Evolutionary conservation across 1,140 invertebrate species (phyloP), one percentile per base, ranked within the genome.

Genomic region (Trialeurodes vaporariorum): DNA sequence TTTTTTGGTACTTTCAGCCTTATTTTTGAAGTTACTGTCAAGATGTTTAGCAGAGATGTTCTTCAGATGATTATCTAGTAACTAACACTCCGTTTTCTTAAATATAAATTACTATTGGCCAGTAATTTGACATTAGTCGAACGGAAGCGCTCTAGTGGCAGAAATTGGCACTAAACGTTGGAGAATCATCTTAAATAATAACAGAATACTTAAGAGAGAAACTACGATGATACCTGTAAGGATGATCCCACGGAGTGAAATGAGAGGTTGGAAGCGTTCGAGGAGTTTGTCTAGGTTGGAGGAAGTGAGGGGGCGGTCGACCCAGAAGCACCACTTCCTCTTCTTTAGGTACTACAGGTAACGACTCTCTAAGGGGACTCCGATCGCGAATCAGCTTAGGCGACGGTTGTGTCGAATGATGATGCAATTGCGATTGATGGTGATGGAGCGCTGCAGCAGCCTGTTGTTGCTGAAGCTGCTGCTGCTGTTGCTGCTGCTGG

Each of bases 401-500:
- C 1, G 63, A 27, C 13, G 67, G 58, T 12, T 59, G n/a, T 9
- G 34, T 49, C 34, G 34, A 9, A 17, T 49, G 34, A 17, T 49
- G 34, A 17, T 49, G 34, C 34, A 49, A 49, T 17, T 5, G 34
- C 17, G 34, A 49, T 17, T 5, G 5, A 49, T 49, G 34, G 11
- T 65, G 17, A 27, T 63, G n/a, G n/a, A 13, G 21, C 59, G 25
- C 22, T 63, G 2, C 24, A 27, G 25, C 62, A 67, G 63, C 9
- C 66, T 74, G 74, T 66, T 71, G 65, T 25, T 62, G 68, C 63
- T 66, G 49, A 25, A 60, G 75, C 78, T 77, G 71, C 78, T 79
- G 74, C 75, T 71, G 78, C 71, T 79, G 71, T 79, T 78, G 68
- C 68, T 75, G 67, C 17, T 74, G 74, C 66, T 71, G 65, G 22